Evolutionary conservation across 2,113 vertebrate species (phyloP).

Genomic region (Typhlomys cinereus): DNA sequence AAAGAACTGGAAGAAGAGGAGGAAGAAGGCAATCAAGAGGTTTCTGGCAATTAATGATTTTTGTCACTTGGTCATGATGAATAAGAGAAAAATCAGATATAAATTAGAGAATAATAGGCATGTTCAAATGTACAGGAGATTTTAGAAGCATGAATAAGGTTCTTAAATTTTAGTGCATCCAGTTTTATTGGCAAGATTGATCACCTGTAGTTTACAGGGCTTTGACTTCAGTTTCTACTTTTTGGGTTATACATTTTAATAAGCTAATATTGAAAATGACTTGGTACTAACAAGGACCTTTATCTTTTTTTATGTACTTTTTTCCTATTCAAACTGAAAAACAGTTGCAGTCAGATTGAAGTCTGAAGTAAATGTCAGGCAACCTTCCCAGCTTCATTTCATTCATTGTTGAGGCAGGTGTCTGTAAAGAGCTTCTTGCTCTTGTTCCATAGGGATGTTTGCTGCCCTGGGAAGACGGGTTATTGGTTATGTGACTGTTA

Average conservation of each 20-base stretch:
- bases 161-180: not conserved
- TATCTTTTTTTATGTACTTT: slow-evolving; percentile 42
- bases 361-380: slow-evolving; percentile 34
- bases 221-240: not conserved
- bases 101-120: not conserved
- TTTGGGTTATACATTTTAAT: not conserved
- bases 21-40: slow-evolving; percentile 83
- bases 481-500: not conserved
- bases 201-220: not conserved
- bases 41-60: slow-evolving; percentile 57
- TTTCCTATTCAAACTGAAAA: slow-evolving; percentile 17
- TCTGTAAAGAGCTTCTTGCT: slow-evolving; percentile 11
- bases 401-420: not conserved
- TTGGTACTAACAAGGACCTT: slow-evolving; percentile 24
- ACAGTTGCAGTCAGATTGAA: not conserved
- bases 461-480: not conserved
- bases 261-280: slow-evolving; percentile 12
- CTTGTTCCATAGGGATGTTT: not conserved
- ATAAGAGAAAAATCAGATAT: slow-evolving; percentile 27
- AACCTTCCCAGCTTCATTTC: slow-evolving; percentile 26
- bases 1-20: slow-evolving; percentile 90
- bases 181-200: not conserved
- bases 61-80: slow-evolving; percentile 16
- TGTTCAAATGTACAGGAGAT: not conserved
- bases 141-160: not conserved